Evolutionary conservation across 2,797 vertebrate species (phyloP).

Genomic region (Anguilla pacifica): DNA sequence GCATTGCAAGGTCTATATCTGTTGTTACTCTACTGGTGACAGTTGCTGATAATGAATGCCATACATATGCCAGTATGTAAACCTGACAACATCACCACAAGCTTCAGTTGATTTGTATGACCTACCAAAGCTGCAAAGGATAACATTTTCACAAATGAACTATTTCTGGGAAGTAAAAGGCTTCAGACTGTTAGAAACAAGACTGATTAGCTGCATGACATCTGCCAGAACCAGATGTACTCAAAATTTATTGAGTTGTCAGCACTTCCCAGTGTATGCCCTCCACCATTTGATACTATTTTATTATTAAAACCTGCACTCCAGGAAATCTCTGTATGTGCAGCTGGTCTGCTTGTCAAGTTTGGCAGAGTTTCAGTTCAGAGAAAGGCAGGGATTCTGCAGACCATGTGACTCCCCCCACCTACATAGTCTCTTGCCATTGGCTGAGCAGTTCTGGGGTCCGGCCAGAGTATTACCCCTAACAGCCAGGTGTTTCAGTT

Average conservation of each 20-base stretch:
- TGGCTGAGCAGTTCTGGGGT: background rate
- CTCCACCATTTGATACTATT: background rate
- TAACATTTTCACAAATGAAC: background rate
- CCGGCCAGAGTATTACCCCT: background rate
- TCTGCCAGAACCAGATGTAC: conserved; percentile 4
- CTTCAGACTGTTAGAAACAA: background rate
- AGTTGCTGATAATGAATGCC: background rate
- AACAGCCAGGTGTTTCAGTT: background rate
- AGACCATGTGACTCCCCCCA: background rate
- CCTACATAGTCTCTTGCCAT: background rate
- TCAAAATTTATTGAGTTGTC: background rate
- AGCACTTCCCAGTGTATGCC: background rate
- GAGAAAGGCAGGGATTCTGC: background rate
- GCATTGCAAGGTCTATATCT: background rate
- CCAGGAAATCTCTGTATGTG: background rate
- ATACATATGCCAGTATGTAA: background rate
- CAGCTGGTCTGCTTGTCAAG: background rate
- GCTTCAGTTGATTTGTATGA: background rate
- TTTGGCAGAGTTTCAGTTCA: background rate
- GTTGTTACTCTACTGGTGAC: background rate
- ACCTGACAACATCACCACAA: background rate
- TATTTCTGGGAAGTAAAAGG: background rate
- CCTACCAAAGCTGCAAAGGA: background rate
- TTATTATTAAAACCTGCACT: background rate
- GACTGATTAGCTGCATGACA: background rate